These are phyloP conservation scores for Neodiprion fabricii DNA, from an alignment of 1,140 invertebrate genomes.

Conservation along the genomic window DNA sequence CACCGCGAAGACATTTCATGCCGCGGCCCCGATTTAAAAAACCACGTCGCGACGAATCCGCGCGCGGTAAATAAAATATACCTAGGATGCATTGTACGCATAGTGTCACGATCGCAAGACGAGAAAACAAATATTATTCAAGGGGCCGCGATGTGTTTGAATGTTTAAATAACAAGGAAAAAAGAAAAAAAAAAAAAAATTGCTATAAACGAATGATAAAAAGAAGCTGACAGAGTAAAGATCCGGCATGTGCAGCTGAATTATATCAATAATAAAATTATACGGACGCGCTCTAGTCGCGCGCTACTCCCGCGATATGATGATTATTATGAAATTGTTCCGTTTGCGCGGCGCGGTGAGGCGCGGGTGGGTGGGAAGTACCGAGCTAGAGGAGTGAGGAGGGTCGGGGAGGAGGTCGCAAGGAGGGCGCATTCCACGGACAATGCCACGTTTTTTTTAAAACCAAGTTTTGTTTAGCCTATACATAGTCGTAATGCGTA, in stretches of 20 bases:
- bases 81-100: too few relatives aligned
- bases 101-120: too few relatives aligned
- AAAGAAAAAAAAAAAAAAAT: too few relatives aligned
- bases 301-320: slow-evolving; percentile 20
- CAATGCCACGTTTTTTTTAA: slow-evolving; percentile 62
- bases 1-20: too few relatives aligned
- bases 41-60: too few relatives aligned
- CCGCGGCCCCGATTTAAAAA: too few relatives aligned
- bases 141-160: too few relatives aligned
- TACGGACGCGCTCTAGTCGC: slow-evolving; percentile 22
- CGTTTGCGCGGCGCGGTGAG: slow-evolving; percentile 25
- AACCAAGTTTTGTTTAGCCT: slow-evolving; percentile 57
- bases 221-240: too few relatives aligned
- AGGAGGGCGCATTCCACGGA: slow-evolving; percentile 62
- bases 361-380: slow-evolving; percentile 28
- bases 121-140: too few relatives aligned
- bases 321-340: slow-evolving; percentile 44
- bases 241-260: neutral
- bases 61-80: too few relatives aligned
- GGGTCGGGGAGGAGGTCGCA: neutral
- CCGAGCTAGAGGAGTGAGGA: slow-evolving; percentile 28
- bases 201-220: too few relatives aligned
- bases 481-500: slow-evolving; percentile 30
- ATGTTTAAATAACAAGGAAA: too few relatives aligned
- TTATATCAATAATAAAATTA: slow-evolving; percentile 32